A percentile compares a stretch with the other conserved stretches of the same genome.
These are phyloP conservation scores for Saturnia japonica DNA, from an alignment of 2,888 invertebrate species.

Conservation along the genomic window DNA sequence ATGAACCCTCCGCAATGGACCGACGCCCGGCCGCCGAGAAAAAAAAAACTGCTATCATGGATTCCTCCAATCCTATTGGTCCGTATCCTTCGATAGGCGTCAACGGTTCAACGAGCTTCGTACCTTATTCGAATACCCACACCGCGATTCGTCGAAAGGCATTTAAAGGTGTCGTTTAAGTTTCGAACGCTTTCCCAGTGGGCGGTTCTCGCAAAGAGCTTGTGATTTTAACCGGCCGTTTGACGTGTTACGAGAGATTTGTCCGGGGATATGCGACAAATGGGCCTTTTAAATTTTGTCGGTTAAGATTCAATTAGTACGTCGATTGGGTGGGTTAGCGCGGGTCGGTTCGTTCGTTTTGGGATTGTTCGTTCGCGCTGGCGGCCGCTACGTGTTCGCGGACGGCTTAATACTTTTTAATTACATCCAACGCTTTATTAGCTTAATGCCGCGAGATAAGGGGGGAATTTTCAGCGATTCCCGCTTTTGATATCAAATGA, in stretches of 20 bases:
- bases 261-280: constrained; percentile 46
- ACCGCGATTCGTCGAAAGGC: constrained; percentile 56
- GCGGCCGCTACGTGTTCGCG: constrained; percentile 44
- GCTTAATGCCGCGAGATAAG: constrained; percentile 71
- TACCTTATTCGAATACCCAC: constrained; percentile 59
- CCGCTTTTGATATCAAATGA: constrained; percentile 49
- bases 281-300: constrained; percentile 61
- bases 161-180: constrained; percentile 67
- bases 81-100: constrained; percentile 54
- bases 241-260: constrained; percentile 61
- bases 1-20: constrained; percentile 58
- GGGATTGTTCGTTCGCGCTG: constrained; percentile 38
- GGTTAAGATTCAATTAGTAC: constrained; percentile 75
- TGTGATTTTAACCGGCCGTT: constrained; percentile 70
- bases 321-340: constrained; percentile 59
- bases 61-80: constrained; percentile 64
- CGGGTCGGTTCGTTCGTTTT: constrained; percentile 59
- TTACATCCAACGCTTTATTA: constrained; percentile 82
- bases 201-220: constrained; percentile 67
- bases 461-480: constrained; percentile 55
- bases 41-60: constrained; percentile 72
- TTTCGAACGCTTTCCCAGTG: constrained; percentile 70
- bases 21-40: constrained; percentile 54
- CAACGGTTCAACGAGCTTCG: constrained; percentile 47
- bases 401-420: constrained; percentile 70